A percentile compares a stretch with the other conserved stretches of the same genome.
Conservation (phyloP, 2,113 vertebrate species). For the Ellobius talpinus region DNA sequence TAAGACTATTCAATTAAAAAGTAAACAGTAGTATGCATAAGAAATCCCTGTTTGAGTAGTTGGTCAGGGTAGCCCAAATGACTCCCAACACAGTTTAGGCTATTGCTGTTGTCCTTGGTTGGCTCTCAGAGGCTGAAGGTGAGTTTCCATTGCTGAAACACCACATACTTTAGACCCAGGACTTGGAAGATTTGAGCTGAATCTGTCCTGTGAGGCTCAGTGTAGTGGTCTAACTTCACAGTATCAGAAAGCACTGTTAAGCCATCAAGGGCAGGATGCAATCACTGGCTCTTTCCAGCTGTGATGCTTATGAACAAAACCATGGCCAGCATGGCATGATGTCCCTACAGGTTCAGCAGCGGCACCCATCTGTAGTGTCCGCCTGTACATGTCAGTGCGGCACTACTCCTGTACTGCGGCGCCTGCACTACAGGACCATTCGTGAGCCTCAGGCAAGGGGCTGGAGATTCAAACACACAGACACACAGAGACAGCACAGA, state of each 20-base stretch:
- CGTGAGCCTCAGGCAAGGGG: no score
- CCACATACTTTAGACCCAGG: background rate
- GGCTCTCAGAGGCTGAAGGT: background rate
- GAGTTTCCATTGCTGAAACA: background rate
- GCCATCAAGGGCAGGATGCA: background rate
- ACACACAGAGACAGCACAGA: no score
- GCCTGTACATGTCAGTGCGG: no score
- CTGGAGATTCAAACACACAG: no score
- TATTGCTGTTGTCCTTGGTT: background rate
- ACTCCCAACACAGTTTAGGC: background rate
- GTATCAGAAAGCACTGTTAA: background rate
- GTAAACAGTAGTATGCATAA: background rate
- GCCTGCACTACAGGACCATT: no score
- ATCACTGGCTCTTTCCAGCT: background rate
- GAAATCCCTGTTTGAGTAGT: background rate
- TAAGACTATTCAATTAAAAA: background rate
- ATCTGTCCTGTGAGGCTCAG: background rate
- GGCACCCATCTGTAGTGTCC: background rate
- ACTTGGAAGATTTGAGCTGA: background rate
- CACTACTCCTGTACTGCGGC: no score
- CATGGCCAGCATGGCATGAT: background rate
- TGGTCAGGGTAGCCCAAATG: background rate
- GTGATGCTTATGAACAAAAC: background rate
- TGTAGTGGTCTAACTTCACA: background rate
- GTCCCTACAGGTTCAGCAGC: background rate